Conservation (phyloP, 2,113 vertebrate genomes). For the Myotis brandtii region DNA sequence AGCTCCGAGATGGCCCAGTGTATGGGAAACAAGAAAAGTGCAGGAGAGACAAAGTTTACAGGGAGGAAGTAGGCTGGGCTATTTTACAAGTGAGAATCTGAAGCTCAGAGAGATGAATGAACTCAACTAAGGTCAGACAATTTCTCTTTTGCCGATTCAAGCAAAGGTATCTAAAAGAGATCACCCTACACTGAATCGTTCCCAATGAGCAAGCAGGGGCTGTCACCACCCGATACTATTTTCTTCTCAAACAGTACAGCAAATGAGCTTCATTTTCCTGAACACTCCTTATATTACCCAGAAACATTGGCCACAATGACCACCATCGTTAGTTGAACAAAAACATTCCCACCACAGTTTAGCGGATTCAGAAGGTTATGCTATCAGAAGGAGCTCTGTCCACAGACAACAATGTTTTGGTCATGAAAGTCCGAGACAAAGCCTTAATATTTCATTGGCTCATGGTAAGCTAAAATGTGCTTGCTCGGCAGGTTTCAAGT, state of each 20-base stretch:
- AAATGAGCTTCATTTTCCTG: constrained; percentile 32
- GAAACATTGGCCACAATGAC: neutral
- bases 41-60: neutral
- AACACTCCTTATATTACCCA: neutral
- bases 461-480: neutral
- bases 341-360: neutral
- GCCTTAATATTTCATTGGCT: neutral
- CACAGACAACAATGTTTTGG: neutral
- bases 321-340: neutral
- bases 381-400: neutral
- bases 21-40: neutral
- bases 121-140: neutral
- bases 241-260: neutral
- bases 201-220: neutral
- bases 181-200: neutral
- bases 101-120: constrained; percentile 12
- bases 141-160: neutral
- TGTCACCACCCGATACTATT: neutral
- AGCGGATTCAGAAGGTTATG: constrained; percentile 8
- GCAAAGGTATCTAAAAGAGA: neutral
- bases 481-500: neutral
- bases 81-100: neutral
- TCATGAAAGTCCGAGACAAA: constrained; percentile 27
- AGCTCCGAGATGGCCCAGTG: neutral
- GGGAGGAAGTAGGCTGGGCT: neutral